Conservation (phyloP, 2,797 vertebrate genomes). For the Falco peregrinus region DNA sequence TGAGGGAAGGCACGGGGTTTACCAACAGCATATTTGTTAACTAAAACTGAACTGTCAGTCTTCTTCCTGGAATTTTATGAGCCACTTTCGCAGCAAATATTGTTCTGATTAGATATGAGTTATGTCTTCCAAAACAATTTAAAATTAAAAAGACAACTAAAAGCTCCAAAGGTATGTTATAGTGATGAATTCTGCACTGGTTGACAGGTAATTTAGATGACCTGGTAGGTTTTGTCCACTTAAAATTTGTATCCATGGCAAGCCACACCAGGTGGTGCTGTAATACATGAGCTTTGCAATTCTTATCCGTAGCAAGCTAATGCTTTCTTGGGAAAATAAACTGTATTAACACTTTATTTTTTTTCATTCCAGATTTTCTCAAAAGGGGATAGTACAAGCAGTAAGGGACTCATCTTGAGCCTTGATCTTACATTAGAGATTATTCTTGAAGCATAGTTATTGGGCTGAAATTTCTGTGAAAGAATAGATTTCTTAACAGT, state of each 20-base stretch:
- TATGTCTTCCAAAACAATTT: background rate
- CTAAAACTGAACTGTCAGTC: background rate
- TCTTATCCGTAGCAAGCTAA: background rate
- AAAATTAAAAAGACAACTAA: background rate
- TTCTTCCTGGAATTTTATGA: background rate
- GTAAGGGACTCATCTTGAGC: background rate
- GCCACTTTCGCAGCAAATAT: background rate
- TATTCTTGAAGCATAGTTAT: background rate
- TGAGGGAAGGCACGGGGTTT: background rate
- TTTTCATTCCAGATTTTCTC: background rate
- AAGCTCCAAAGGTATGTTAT: background rate
- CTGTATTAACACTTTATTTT: background rate
- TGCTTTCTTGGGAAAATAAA: background rate
- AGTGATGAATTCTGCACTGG: background rate
- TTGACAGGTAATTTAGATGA: background rate
- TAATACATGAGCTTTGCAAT: conserved; percentile 1
- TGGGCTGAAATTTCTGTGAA: background rate
- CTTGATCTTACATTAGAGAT: background rate
- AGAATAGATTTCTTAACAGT: background rate
- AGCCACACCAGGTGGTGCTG: conserved; percentile 58
- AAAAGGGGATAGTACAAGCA: background rate
- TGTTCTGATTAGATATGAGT: background rate
- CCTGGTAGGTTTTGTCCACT: background rate
- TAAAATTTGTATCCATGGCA: background rate
- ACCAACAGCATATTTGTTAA: background rate